A percentile compares a stretch with the other conserved stretches of the same genome.
Conservation (phyloP, 2,113 vertebrate genomes). For the Platichthys flesus region DNA sequence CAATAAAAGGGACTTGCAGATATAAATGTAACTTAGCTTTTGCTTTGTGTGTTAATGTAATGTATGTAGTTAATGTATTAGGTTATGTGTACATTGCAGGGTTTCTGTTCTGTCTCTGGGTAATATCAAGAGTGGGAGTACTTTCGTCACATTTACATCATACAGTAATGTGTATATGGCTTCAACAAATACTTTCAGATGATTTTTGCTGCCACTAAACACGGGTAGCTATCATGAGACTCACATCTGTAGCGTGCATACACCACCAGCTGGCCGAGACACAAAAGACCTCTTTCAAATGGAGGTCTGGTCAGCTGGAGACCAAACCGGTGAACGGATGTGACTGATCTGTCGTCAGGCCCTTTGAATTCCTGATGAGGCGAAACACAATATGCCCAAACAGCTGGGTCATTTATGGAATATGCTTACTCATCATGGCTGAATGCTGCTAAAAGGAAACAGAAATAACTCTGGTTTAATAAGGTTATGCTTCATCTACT, state of each 20-base stretch:
- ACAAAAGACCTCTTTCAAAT: conserved; percentile 35
- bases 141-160: background rate
- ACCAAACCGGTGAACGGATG: conserved; percentile 43
- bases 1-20: background rate
- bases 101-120: too few relatives aligned
- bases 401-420: conserved; percentile 76
- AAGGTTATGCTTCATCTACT: background rate
- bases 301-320: conserved; percentile 55
- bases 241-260: conserved; percentile 46
- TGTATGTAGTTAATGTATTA: background rate
- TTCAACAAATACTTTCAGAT: too few relatives aligned
- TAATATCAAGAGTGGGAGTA: too few relatives aligned
- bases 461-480: conserved; percentile 16
- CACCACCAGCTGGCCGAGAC: conserved; percentile 47
- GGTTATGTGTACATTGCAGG: background rate
- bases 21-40: background rate
- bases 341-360: conserved; percentile 62
- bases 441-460: conserved; percentile 20
- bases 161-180: background rate
- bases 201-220: conserved; percentile 17
- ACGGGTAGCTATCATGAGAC: background rate
- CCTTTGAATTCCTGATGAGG: conserved; percentile 69
- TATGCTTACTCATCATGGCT: conserved; percentile 66
- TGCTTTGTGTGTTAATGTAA: background rate
- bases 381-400: conserved; percentile 70